Evolutionary conservation across 2,797 vertebrate genomes (phyloP), one percentile per base, ranked within the genome.

Genomic region (Tachyglossus aculeatus): DNA sequence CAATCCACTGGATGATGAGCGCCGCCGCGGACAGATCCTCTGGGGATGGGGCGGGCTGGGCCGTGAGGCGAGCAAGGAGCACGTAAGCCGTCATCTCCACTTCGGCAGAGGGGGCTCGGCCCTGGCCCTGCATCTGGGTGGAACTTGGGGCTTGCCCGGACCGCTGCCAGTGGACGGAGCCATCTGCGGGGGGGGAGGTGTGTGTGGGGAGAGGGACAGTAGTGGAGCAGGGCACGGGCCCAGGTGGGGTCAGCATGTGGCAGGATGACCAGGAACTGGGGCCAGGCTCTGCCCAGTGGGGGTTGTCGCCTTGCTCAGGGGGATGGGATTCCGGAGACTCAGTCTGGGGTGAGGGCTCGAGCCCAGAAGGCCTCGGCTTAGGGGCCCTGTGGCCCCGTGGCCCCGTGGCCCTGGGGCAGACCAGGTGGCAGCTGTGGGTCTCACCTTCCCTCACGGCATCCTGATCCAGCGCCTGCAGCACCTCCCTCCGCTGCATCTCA

Each of bases 61-160:
- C 88, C 2, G 87, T 91, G 57, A 97, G 90, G 45, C 94, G 85
- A 19, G 94, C 92, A 87, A 96, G 85, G 44, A 97, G 88, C 48
- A 94, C 88, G 11, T 91, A 96, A 22, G 96, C 88, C 1, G 93
- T 96, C 76, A 94, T 90, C 90, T 98, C 96, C 77, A 97, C 94
- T 71, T 95, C 93, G 62, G 95, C 71, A 25, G 95, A 82, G 48
- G 43, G 52, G 68, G 79, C 76, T 67, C 25, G 41, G 66, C 48
- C 38, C 68, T 75, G 39, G 44, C 47, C 9, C 58, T 39, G 15
- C 13, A 39, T 34, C 53, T 52, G 0, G 18, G 3, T n/a, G 72
- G 9, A 2, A 0, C 4, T 18, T 48, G 4, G 58, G 67, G 27
- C 53, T 68, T 81, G 77, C 4, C 64, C 52, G 67, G 81, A 68